Evolutionary conservation across 1,140 invertebrate genomes (phyloP).

Genomic region (Apis florea): DNA sequence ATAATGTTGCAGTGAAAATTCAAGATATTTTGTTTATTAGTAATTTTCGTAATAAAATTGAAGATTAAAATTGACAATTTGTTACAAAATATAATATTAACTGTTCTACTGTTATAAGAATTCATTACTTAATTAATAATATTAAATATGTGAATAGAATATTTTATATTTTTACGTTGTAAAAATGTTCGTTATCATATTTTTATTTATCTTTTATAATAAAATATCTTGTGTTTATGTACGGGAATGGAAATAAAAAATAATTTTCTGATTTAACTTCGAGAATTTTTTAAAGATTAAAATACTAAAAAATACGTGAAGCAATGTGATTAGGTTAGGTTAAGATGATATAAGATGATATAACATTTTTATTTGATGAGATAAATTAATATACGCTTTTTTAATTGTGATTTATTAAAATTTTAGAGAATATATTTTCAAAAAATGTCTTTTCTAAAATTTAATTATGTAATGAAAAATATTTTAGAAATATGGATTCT

Average conservation of each 20-base stretch:
- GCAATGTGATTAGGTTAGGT: background rate
- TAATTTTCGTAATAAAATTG: background rate
- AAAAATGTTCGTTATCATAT: background rate
- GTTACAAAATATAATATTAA: no score
- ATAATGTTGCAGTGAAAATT: conserved; percentile 1
- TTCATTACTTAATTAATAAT: no score
- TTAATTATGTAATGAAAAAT: background rate
- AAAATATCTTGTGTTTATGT: background rate
- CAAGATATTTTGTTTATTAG: background rate
- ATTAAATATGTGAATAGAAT: background rate
- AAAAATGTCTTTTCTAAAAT: background rate
- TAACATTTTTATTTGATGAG: background rate
- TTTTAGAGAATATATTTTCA: background rate
- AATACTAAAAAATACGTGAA: no score
- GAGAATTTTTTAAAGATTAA: background rate
- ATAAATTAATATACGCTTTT: background rate
- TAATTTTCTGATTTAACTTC: background rate
- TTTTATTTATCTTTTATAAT: background rate
- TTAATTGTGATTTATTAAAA: background rate
- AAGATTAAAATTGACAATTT: no score
- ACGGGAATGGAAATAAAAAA: background rate
- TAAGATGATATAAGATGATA: background rate
- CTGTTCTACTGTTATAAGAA: no score
- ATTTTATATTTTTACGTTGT: no score
- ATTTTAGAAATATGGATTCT: background rate